phyloP scores from a whole-genome alignment of 2,888 invertebrate genomes.

The Spisula subtruncata region DNA sequence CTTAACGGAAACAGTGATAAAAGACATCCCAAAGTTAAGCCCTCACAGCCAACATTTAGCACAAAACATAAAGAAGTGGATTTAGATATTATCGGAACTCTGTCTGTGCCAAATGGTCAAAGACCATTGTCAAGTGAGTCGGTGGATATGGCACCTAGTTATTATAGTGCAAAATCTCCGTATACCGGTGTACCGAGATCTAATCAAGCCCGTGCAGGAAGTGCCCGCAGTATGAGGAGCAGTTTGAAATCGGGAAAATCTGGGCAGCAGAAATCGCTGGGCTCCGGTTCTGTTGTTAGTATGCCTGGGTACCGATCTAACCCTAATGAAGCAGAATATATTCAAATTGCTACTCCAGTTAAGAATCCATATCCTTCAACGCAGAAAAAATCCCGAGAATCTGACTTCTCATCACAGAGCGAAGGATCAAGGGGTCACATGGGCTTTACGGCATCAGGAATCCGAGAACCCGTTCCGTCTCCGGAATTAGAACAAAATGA shows the following conservation, averaged over 20 bases:
- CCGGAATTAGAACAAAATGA: constrained; percentile 66
- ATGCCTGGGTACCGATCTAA: constrained; percentile 53
- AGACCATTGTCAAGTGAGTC: constrained; percentile 62
- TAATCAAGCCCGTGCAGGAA: constrained; percentile 51
- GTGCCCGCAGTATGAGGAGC: constrained; percentile 65
- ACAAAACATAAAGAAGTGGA: constrained; percentile 67
- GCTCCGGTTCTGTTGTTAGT: constrained; percentile 57
- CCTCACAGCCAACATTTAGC: constrained; percentile 69
- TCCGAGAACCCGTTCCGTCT: constrained; percentile 75
- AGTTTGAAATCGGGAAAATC: constrained; percentile 67
- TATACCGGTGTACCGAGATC: constrained; percentile 51
- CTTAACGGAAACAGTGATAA: constrained; percentile 71
- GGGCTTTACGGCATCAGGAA: constrained; percentile 53
- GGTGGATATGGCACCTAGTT: constrained; percentile 34
- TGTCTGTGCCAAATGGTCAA: constrained; percentile 62
- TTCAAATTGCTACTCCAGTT: constrained; percentile 82
- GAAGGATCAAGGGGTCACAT: constrained; percentile 47
- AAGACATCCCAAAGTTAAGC: constrained; percentile 68
- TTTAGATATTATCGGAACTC: constrained; percentile 68
- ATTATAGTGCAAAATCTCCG: constrained; percentile 50
- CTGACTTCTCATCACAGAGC: constrained; percentile 62
- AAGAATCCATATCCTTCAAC: constrained; percentile 71
- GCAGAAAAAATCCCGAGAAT: constrained; percentile 57
- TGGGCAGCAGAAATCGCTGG: constrained; percentile 55
- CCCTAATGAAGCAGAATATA: constrained; percentile 79